A percentile compares a stretch with the other conserved stretches of the same genome.
Evolutionary conservation across 1,140 invertebrate species (phyloP).

Genomic region (Oreohelix idahoensis): DNA sequence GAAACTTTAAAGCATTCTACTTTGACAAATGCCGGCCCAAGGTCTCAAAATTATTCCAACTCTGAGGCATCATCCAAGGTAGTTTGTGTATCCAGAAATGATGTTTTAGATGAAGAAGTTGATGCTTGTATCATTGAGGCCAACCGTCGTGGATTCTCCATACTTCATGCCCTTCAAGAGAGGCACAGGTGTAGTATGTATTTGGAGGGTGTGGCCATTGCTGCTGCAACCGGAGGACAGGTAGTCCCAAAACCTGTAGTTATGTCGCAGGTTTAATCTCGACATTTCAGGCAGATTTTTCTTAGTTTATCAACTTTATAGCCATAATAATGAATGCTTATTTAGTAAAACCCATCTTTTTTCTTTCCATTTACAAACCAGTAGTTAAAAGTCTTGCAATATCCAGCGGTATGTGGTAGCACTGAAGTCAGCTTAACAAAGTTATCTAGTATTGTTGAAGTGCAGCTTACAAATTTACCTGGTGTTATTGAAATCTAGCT

Average conservation of each 20-base stretch:
- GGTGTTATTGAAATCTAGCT: too few species aligned
- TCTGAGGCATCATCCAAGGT: not conserved
- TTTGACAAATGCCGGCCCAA: not conserved
- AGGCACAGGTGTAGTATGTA: constrained; percentile 28
- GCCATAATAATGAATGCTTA: too few species aligned
- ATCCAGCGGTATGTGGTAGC: too few species aligned
- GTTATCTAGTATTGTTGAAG: too few species aligned
- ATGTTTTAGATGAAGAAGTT: constrained; percentile 20
- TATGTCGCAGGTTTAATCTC: constrained; percentile 23
- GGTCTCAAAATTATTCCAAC: not conserved
- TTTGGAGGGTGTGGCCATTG: not conserved
- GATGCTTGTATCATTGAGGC: constrained; percentile 31
- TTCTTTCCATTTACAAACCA: too few species aligned
- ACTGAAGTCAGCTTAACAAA: too few species aligned
- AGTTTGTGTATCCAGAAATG: not conserved
- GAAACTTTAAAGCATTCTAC: not conserved
- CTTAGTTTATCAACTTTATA: too few species aligned
- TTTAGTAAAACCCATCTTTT: too few species aligned
- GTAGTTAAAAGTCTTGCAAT: too few species aligned
- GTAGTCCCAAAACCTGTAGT: not conserved
- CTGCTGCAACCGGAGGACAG: not conserved
- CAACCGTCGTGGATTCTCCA: constrained; percentile 27
- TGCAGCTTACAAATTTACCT: too few species aligned
- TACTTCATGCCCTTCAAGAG: constrained; percentile 32
- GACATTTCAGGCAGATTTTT: too few species aligned